Conservation (phyloP, 2,113 vertebrate species). For the Triplophysa tibetana region DNA sequence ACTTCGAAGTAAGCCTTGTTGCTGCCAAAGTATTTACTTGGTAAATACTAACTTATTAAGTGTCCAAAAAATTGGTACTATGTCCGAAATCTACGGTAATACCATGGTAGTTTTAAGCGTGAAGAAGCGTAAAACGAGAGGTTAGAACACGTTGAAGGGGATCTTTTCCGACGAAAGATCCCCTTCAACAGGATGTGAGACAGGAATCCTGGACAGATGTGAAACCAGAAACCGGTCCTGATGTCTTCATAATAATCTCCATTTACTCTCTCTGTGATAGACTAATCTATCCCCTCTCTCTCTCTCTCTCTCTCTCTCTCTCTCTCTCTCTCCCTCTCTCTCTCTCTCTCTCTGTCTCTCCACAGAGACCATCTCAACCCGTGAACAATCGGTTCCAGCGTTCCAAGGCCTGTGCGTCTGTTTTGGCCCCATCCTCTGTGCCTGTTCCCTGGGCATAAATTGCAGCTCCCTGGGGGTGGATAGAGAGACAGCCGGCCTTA, state of each 20-base stretch:
- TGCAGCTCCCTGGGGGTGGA: slow-evolving; percentile 62
- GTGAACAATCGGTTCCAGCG: slow-evolving; percentile 73
- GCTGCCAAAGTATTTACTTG: too few species aligned
- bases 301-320: slow-evolving; percentile 40
- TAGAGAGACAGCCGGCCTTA: slow-evolving; percentile 53
- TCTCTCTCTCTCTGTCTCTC: slow-evolving; percentile 39
- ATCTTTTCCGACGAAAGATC: slow-evolving; percentile 41
- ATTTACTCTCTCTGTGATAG: slow-evolving; percentile 35
- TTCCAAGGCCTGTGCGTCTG: slow-evolving; percentile 44
- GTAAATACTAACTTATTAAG: too few species aligned
- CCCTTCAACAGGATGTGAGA: slow-evolving; percentile 54
- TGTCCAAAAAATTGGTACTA: too few species aligned
- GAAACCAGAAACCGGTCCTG: slow-evolving; percentile 58
- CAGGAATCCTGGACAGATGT: slow-evolving; percentile 65
- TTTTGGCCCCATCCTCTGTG: slow-evolving; percentile 49
- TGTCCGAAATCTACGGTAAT: too few species aligned
- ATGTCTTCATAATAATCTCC: slow-evolving; percentile 70
- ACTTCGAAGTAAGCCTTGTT: too few species aligned
- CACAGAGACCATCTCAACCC: slow-evolving; percentile 60
- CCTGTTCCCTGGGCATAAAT: slow-evolving; percentile 69
- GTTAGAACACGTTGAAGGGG: slow-evolving; percentile 33
- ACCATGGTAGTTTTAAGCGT: neutral
- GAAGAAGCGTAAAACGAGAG: slow-evolving; percentile 15
- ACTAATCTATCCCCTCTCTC: slow-evolving; percentile 40
- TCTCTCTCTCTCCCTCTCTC: slow-evolving; percentile 22